Percentiles rank a stretch among this genome's conserved stretches.
Conservation (phyloP, 2,888 invertebrate genomes). For the Zygaena filipendulae region DNA sequence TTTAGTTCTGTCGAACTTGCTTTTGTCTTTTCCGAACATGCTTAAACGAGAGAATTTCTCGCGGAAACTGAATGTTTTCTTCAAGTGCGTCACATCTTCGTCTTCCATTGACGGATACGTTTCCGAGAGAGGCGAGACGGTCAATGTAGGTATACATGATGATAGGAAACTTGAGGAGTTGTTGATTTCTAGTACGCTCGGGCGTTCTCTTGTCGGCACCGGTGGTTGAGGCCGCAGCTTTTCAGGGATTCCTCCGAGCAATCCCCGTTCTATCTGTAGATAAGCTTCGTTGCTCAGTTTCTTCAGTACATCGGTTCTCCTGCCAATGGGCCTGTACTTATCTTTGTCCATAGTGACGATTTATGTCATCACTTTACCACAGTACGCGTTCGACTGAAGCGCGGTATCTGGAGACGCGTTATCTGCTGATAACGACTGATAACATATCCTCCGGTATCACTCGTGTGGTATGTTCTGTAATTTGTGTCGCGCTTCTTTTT, state of each 20-base stretch:
- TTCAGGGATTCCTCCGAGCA: conserved; percentile 48
- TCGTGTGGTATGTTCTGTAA: too few relatives aligned
- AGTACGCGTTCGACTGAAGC: conserved; percentile 36
- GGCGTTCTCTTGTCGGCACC: conserved; percentile 37
- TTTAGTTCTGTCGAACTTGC: conserved; percentile 32
- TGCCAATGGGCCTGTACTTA: conserved; percentile 31
- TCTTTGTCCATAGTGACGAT: conserved; percentile 42
- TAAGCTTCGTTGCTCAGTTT: conserved; percentile 51
- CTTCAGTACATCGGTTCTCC: conserved; percentile 42
- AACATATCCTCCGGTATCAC: conserved; percentile 16
- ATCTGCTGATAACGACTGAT: conserved; percentile 50
- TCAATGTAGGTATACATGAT: conserved; percentile 38
- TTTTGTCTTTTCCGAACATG: conserved; percentile 42
- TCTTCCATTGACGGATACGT: conserved; percentile 32
- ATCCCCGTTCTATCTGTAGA: conserved; percentile 47
- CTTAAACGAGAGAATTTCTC: conserved; percentile 47
- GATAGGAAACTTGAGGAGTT: conserved; percentile 54
- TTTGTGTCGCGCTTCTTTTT: too few relatives aligned
- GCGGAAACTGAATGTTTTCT: conserved; percentile 55
- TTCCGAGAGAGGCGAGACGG: conserved; percentile 35
- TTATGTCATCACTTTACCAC: conserved; percentile 42
- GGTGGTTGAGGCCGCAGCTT: conserved; percentile 42
- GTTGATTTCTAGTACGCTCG: conserved; percentile 43
- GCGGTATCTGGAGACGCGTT: conserved; percentile 27
- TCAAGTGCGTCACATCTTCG: conserved; percentile 36